Percentiles rank a stretch among this genome's conserved stretches.
These are phyloP conservation scores for Sminthurinus signatus DNA, from an alignment of 1,140 invertebrate species.

Conservation along the genomic window DNA sequence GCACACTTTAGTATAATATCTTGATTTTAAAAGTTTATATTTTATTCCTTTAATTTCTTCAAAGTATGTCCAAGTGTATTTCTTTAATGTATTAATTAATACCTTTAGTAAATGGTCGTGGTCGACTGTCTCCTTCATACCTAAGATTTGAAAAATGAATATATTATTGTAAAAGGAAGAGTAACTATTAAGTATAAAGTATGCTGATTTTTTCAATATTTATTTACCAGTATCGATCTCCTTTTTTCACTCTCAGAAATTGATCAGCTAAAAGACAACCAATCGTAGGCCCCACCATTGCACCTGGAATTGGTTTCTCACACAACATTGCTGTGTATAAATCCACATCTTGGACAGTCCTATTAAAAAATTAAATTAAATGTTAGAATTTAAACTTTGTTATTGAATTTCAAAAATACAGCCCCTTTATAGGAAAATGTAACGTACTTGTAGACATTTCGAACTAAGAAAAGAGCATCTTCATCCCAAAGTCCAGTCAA, in stretches of 20 bases:
- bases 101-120: neutral
- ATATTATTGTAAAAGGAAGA: constrained; percentile 58
- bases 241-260: constrained; percentile 68
- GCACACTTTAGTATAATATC: constrained; percentile 52
- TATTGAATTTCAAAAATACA: neutral
- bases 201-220: constrained; percentile 47
- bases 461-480: constrained; percentile 56
- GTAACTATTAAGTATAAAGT: too few species aligned
- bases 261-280: constrained; percentile 80
- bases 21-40: neutral
- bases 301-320: constrained; percentile 60
- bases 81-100: neutral
- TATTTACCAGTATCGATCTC: constrained; percentile 85
- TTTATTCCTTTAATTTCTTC: neutral
- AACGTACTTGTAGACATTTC: constrained; percentile 57
- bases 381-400: too few species aligned
- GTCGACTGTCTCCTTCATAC: neutral
- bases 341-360: constrained; percentile 74
- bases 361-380: constrained; percentile 43
- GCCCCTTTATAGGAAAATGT: neutral
- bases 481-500: constrained; percentile 53
- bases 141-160: constrained; percentile 34
- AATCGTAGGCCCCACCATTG: constrained; percentile 73
- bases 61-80: neutral
- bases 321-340: constrained; percentile 76